Base-by-base conservation (phyloP, 2,797 vertebrate genomes). In the Phataginus tetradactyla region DNA sequence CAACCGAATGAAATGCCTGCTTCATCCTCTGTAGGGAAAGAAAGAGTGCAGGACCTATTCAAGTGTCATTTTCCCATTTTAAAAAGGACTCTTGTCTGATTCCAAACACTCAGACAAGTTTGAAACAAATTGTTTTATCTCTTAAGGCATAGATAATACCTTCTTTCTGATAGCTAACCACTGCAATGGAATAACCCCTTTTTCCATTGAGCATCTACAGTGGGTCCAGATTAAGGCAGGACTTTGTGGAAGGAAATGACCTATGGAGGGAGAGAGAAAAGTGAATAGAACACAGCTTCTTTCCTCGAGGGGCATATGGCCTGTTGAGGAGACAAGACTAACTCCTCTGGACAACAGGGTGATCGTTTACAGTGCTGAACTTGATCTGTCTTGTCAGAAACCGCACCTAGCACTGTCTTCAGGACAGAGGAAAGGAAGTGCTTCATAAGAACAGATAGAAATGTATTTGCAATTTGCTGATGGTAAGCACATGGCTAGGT, bases 1-100 rank as follows among this genome's bases (percentile, higher is more conserved):
- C 75, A 53, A 39, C 53, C 9, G 63, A 96, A 97, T 85, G 75
- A 96, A 95, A 94, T 23, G 63, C 79, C 74, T 64, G 75, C 94
- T 96, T 92, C 83, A 45, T 91, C 91, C 90, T 95, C 95, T 27
- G 49, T 2, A 88, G 69, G 79, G 57, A 90, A 86, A 85, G 51
- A 92, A 86, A 86, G 61, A 94, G 81, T 75, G 79, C 15, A 85
- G 91, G 92, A 78, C 95, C 92, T 91, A 74, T 59, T 94, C 84
- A 94, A 66, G 75, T 72, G 86, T 51, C 83, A 34, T 72, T 69
- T 96, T 93, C 39, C 66, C 75, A 86, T 72, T 96, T 91, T 57
- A 51, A 93, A 92, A 95, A 71, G 53, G 66, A 96, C 86, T 91
- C 95, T 90, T 91, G 88, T 95, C 92, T 97, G 51, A 97, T 92